These are phyloP conservation scores for Heliconius cydno DNA, from an alignment of 2,888 invertebrate genomes.

Conservation along the genomic window DNA sequence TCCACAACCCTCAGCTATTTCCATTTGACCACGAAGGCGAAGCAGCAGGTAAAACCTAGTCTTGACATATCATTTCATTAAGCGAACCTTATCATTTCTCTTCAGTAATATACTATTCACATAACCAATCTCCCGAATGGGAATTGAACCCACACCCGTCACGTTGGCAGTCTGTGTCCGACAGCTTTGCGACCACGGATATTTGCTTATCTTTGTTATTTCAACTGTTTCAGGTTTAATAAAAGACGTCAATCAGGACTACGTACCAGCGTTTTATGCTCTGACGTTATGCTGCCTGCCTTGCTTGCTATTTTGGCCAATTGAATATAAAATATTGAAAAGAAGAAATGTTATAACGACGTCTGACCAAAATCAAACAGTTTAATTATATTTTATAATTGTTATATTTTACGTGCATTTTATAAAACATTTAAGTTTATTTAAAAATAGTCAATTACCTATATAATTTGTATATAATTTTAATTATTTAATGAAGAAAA, in stretches of 20 bases:
- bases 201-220: background rate
- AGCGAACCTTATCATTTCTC: background rate
- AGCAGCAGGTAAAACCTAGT: background rate
- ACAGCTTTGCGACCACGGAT: too few species aligned
- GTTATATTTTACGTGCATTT: background rate
- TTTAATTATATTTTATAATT: background rate
- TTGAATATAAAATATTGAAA: constrained; percentile 58
- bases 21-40: background rate
- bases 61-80: background rate
- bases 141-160: background rate
- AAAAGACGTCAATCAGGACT: constrained; percentile 69
- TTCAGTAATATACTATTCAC: too few species aligned
- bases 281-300: constrained; percentile 68
- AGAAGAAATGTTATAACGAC: background rate
- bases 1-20: too few species aligned
- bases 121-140: too few species aligned
- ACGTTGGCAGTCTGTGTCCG: background rate
- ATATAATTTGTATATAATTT: background rate
- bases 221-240: constrained; percentile 63
- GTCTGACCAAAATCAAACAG: background rate
- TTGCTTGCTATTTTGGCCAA: constrained; percentile 69
- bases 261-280: constrained; percentile 71
- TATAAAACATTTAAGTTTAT: background rate
- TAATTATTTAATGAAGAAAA: background rate
- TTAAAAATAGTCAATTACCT: background rate